These are phyloP conservation scores for Syngnathus rostellatus DNA, from an alignment of 2,797 vertebrate genomes.

Conservation along the genomic window DNA sequence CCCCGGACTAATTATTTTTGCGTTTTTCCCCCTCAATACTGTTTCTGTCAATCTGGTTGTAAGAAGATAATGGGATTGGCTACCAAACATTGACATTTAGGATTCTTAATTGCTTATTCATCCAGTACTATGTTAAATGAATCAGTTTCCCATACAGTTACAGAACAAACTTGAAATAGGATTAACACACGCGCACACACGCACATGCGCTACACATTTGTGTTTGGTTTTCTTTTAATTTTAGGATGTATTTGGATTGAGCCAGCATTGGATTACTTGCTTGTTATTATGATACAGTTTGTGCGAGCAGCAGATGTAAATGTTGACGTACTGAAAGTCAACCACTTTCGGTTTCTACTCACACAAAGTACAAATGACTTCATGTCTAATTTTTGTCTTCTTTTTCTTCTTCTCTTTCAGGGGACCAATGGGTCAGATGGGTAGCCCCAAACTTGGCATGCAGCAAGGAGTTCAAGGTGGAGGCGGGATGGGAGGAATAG, in stretches of 20 bases:
- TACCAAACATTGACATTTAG: not conserved
- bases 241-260: too few relatives aligned
- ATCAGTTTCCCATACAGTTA: not conserved
- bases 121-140: not conserved
- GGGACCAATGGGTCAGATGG: conserved; percentile 39
- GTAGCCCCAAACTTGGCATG: conserved; percentile 57
- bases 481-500: conserved; percentile 41
- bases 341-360: too few relatives aligned
- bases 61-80: not conserved
- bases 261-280: too few relatives aligned
- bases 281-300: too few relatives aligned
- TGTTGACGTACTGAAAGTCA: too few relatives aligned
- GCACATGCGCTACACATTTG: too few relatives aligned
- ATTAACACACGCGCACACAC: too few relatives aligned
- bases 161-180: not conserved
- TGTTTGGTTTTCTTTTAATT: too few relatives aligned
- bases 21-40: not conserved
- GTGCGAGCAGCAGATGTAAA: too few relatives aligned
- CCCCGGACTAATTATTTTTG: not conserved
- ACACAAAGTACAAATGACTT: too few relatives aligned
- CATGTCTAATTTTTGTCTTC: not conserved
- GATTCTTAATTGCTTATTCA: not conserved
- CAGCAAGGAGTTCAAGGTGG: conserved; percentile 40
- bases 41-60: not conserved
- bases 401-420: conserved; percentile 39